phyloP scores from a whole-genome alignment of 2,797 vertebrate genomes.

The Nasua narica region DNA sequence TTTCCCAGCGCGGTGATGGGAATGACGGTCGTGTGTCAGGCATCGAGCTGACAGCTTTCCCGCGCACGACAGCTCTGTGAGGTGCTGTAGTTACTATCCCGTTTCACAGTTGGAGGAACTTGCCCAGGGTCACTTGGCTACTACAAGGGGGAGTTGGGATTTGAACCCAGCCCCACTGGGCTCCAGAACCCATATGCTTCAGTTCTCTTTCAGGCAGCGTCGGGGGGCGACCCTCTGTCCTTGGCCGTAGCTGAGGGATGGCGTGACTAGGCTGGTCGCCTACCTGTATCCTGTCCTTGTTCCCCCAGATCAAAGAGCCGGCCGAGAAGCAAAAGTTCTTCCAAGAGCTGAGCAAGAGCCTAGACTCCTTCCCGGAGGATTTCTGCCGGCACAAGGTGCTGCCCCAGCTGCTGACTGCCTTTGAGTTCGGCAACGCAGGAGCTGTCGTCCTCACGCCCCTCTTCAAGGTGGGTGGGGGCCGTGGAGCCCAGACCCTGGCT shows the following conservation, averaged over 20 bases:
- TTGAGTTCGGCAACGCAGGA: slow-evolving; percentile 93
- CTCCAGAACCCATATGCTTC: neutral
- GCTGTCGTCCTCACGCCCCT: slow-evolving; percentile 93
- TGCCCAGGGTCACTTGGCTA: rapidly evolving
- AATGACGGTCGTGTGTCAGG: neutral
- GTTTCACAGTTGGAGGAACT: neutral
- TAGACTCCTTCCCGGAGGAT: slow-evolving; percentile 93
- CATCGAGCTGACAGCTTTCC: neutral
- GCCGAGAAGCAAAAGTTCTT: slow-evolving; percentile 94
- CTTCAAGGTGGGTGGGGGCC: slow-evolving; percentile 87
- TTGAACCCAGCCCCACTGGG: neutral
- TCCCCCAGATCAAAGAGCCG: slow-evolving; percentile 91
- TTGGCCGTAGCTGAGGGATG: neutral
- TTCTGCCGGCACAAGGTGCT: slow-evolving; percentile 96
- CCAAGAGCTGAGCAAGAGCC: slow-evolving; percentile 91
- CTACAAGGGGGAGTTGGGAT: neutral
- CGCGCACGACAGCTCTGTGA: neutral
- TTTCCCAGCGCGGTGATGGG: neutral
- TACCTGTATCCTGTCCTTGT: neutral
- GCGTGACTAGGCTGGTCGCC: neutral
- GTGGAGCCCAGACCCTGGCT: neutral
- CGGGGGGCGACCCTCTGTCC: neutral
- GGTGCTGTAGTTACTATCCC: neutral
- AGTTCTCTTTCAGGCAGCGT: neutral
- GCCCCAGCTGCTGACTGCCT: slow-evolving; percentile 92